Evolutionary conservation across 1,140 invertebrate species (phyloP).

Genomic region (Adelges cooleyi): DNA sequence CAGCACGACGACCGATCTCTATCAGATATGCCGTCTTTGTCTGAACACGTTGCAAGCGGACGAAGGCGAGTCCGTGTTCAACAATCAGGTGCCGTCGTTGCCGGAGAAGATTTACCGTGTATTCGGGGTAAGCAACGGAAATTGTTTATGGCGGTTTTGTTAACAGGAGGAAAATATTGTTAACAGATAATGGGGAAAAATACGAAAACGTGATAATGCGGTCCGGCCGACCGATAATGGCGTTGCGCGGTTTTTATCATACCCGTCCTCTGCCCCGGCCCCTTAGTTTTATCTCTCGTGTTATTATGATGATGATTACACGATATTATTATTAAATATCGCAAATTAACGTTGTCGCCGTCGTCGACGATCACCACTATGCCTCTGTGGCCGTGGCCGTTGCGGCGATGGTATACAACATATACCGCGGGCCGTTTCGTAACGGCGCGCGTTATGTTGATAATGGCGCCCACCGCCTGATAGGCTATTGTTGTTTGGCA

Average conservation of each 20-base stretch:
- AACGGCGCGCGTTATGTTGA: not conserved
- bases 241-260: slow-evolving; percentile 26
- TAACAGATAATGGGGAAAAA: slow-evolving; percentile 21
- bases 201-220: slow-evolving; percentile 20
- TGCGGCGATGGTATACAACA: not conserved
- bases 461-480: slow-evolving; percentile 16
- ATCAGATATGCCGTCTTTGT: slow-evolving; percentile 18
- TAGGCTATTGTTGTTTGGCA: slow-evolving; percentile 17
- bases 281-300: not conserved
- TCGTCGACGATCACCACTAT: no score
- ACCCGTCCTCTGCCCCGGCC: not conserved
- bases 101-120: slow-evolving; percentile 23
- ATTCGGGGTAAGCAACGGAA: not conserved
- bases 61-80: slow-evolving; percentile 22
- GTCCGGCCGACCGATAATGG: slow-evolving; percentile 20
- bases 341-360: no score
- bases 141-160: slow-evolving; percentile 23
- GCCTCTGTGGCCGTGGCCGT: not conserved
- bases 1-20: not conserved
- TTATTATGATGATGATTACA: no score
- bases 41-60: not conserved
- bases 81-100: slow-evolving; percentile 19
- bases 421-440: no score
- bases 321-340: not conserved
- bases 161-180: slow-evolving; percentile 25